Conservation (phyloP, 2,797 vertebrate species). For the Tamandua tetradactyla region DNA sequence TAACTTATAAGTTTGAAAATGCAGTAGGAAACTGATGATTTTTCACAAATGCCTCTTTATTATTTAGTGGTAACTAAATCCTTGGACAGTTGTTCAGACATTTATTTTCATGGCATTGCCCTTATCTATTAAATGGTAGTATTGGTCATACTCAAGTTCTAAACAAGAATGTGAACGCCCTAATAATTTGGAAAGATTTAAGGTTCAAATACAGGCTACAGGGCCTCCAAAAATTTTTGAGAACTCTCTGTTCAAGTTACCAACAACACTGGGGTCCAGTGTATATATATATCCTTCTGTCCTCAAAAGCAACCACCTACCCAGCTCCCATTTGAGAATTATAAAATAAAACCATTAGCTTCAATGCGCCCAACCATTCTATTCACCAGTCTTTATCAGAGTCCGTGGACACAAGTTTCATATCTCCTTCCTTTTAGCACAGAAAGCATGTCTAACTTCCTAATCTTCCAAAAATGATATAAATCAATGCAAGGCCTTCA, state of each 20-base stretch:
- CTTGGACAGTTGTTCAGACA: neutral
- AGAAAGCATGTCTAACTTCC: slow-evolving; percentile 38
- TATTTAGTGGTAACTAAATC: neutral
- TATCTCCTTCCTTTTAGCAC: neutral
- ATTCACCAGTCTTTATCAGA: neutral
- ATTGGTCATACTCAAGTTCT: neutral
- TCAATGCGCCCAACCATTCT: slow-evolving; percentile 16
- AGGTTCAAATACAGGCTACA: neutral
- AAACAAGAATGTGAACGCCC: neutral
- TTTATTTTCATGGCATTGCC: neutral
- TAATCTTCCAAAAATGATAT: neutral
- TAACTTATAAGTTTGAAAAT: neutral
- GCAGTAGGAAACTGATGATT: neutral
- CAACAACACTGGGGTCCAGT: no score
- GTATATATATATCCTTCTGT: neutral
- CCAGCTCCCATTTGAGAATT: neutral
- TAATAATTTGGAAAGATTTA: neutral
- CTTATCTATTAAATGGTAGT: neutral
- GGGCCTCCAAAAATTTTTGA: neutral
- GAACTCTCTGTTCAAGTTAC: neutral
- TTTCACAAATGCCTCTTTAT: neutral
- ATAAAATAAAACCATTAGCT: slow-evolving; percentile 9
- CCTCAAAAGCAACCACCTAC: neutral
- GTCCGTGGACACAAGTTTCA: neutral
- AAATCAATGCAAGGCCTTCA: slow-evolving; percentile 9